These are phyloP conservation scores for Anagrus nilaparvatae DNA, from an alignment of 1,140 invertebrate genomes.

Conservation along the genomic window DNA sequence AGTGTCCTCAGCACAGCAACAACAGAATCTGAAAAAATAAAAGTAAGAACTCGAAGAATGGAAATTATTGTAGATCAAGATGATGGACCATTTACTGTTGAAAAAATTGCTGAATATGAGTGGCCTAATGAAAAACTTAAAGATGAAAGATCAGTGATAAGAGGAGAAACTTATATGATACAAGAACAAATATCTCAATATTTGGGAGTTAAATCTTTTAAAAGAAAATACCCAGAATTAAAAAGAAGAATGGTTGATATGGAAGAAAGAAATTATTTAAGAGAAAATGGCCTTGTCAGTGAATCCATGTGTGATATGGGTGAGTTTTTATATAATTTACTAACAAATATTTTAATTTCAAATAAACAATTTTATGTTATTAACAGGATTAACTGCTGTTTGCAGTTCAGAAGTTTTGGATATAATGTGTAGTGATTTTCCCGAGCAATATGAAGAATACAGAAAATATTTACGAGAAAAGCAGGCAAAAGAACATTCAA, in stretches of 20 bases:
- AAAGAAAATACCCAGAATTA: conserved; percentile 87
- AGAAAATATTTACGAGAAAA: conserved; percentile 70
- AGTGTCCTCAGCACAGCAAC: conserved; percentile 60
- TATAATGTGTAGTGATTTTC: conserved; percentile 90
- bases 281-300: conserved; percentile 73
- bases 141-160: conserved; percentile 77
- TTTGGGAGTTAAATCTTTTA: conserved; percentile 88
- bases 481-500: conserved; percentile 61
- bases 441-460: conserved; percentile 90
- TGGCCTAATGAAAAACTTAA: conserved; percentile 73
- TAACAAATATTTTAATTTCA: too few relatives aligned
- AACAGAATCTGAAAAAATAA: conserved; percentile 54
- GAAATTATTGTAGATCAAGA: conserved; percentile 60
- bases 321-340: conserved; percentile 30
- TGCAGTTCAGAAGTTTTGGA: conserved; percentile 85
- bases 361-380: conserved; percentile 7
- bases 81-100: conserved; percentile 64
- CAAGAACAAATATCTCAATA: conserved; percentile 90
- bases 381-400: conserved; percentile 80
- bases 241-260: conserved; percentile 74
- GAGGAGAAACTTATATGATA: conserved; percentile 68
- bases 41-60: conserved; percentile 59
- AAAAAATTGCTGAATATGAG: conserved; percentile 86
- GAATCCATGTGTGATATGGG: conserved; percentile 88
- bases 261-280: conserved; percentile 81